phyloP scores from a whole-genome alignment of 2,113 vertebrate genomes.

The Cercocebus atys region DNA sequence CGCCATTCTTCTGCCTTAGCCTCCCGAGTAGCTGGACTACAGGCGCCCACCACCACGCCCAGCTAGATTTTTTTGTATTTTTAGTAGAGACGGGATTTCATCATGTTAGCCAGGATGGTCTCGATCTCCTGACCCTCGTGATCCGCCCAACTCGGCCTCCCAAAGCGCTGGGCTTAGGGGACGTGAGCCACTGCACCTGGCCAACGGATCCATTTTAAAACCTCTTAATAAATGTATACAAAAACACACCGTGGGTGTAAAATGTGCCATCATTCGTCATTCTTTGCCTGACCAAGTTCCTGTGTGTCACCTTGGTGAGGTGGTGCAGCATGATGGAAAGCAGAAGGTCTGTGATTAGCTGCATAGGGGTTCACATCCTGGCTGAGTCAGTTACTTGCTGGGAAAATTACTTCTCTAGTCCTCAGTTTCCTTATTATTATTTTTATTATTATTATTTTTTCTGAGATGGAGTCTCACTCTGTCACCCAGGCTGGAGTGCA shows the following conservation, averaged over 20 bases:
- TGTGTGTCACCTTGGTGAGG: background rate
- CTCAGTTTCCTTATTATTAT: background rate
- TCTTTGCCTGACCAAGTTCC: background rate
- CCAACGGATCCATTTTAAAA: background rate
- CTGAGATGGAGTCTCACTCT: too few relatives aligned
- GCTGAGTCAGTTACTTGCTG: background rate
- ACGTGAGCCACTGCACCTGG: background rate
- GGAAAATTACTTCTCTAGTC: background rate
- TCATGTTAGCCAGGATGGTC: background rate
- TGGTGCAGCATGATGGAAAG: rapidly evolving
- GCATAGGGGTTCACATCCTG: background rate
- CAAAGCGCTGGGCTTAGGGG: background rate
- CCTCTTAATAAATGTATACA: background rate
- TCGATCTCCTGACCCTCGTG: background rate
- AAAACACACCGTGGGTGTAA: background rate
- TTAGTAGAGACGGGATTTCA: background rate
- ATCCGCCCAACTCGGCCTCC: background rate
- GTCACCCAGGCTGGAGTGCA: too few relatives aligned
- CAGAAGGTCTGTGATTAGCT: background rate
- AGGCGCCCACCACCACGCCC: background rate
- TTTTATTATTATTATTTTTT: too few relatives aligned
- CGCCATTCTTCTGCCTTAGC: background rate
- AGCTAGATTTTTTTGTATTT: background rate
- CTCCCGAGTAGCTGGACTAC: background rate
- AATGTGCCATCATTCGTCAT: background rate